These are phyloP conservation scores for Melanchra persicariae DNA, from an alignment of 2,888 invertebrate genomes.

Conservation along the genomic window DNA sequence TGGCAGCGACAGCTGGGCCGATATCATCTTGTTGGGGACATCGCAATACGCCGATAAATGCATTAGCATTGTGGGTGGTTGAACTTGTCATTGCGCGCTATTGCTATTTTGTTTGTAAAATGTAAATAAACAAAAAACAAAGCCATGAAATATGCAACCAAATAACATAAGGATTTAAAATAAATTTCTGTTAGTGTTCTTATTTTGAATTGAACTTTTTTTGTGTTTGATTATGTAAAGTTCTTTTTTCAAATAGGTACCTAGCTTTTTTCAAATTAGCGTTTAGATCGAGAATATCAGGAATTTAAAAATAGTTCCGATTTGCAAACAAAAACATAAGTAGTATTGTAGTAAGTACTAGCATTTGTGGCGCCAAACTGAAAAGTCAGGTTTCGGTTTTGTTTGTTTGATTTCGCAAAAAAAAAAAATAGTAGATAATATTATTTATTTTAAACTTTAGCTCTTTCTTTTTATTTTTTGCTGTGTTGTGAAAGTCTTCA, in stretches of 20 bases:
- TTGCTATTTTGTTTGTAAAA: constrained; percentile 46
- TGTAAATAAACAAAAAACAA: constrained; percentile 43
- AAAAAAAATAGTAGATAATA: too few species aligned
- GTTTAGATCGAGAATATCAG: constrained; percentile 12
- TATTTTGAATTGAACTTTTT: constrained; percentile 18
- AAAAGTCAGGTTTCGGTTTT: too few species aligned
- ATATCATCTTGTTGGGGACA: constrained; percentile 77
- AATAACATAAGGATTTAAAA: not conserved
- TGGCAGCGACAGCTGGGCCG: constrained; percentile 81
- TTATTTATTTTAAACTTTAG: not conserved
- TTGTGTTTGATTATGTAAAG: not conserved
- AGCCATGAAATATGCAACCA: not conserved
- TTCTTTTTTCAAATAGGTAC: not conserved
- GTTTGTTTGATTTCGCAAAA: not conserved
- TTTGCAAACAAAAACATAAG: not conserved
- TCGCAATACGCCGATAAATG: constrained; percentile 64
- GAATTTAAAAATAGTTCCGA: not conserved
- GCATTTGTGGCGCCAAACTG: constrained; percentile 19
- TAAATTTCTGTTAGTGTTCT: constrained; percentile 21
- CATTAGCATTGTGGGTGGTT: constrained; percentile 61
- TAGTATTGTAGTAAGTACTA: too few species aligned
- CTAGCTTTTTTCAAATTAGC: not conserved
- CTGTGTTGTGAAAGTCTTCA: constrained; percentile 7
- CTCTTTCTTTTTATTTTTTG: not conserved
- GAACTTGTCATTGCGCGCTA: constrained; percentile 56